Evolutionary conservation across 2,113 vertebrate genomes (phyloP), one percentile per base, ranked within the genome.

Genomic region (Echinops telfairi): DNA sequence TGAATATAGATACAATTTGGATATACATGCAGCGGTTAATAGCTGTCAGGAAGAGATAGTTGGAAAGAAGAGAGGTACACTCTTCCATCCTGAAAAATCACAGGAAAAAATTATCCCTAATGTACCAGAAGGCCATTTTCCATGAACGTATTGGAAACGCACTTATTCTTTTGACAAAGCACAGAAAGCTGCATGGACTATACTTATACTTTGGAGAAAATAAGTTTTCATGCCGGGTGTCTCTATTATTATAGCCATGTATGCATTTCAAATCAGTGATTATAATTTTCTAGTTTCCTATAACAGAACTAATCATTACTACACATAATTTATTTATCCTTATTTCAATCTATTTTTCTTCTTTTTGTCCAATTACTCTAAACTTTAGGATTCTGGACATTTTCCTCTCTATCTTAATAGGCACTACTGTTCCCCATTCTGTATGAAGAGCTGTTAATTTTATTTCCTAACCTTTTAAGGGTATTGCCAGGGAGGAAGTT

Each of bases 1-100:
- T 91, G 87, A 96, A 96, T 97, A 96, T n/a, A 97, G 82, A 96
- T 62, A 80, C 86, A 96, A 95, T 96, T 94, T 96, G 90, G 87
- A 94, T 81, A 87, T 87, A 91, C 57, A 88, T 92, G 81, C 83
- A 95, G 88, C 90, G 97, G 93, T 89, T 97, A 98, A 97, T 96
- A 94, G 79, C 90, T 96, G 93, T 92, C 92, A 96, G 58, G 71
- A 73, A 93, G 90, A 94, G 58, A 92, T 43, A 91, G 89, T 60
- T 92, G 92, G 31, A 97, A 96, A 82, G 88, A 47, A 92, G 36
- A 96, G 47, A 96, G 73, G 80, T 87, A 96, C 92, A 40, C 89
- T 83, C n/a, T 96, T 97, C 68, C 88, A 94, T 94, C 89, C 94
- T 87, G 60, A 96, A 91, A 97, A 89, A 88, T 97, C 92, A 95